Evolutionary conservation across 2,888 invertebrate species (phyloP), one percentile per base, ranked within the genome.

Genomic region (Encarsia formosa): DNA sequence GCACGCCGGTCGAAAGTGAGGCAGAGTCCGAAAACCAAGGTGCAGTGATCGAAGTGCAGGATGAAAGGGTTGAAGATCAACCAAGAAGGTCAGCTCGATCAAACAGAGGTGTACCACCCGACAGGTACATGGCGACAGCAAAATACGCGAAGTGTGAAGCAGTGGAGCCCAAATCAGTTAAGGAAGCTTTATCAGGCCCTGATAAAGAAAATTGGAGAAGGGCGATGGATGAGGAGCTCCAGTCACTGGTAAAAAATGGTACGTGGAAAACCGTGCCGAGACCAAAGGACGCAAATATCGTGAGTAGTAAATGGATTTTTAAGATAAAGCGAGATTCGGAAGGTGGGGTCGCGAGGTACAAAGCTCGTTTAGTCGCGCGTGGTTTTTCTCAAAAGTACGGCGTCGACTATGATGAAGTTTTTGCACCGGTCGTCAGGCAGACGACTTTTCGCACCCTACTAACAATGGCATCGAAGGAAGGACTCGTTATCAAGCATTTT

Each of bases 381-480:
- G 52, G 49, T 24, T 49, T 58, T 19, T 44, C 54, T 4, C 52
- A 56, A 16, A 18, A 38, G 20, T 20, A 32, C 46, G 43, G 43
- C 3, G 13, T n/a, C 8, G 43, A 43, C 15, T 43, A 65, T 55
- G 53, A 63, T 22, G 64, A 68, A 49, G 65, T 65, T 1, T 70
- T 65, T 46, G 63, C 67, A 32, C 66, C 67, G 13, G 66, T 68
- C 1, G 63, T 59, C 9, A 61, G 55, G 56, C 46, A 51, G 11
- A 23, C 49, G 31, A 58, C 59, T 3, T 42, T 63, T 9, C 43
- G 60, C 20, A 41, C 49, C 8, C 40, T 63, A 11, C 42, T 63
- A 5, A 47, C 59, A 8, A 26, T 63, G 5, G 56, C 59, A 16
- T 56, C 50, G 8, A 35, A 58, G 26, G 34, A 49, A 24, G 32